Percentiles rank a stretch among this genome's conserved stretches.
Conservation (phyloP, 2,888 invertebrate species). For the Drosophila pegasa region DNA sequence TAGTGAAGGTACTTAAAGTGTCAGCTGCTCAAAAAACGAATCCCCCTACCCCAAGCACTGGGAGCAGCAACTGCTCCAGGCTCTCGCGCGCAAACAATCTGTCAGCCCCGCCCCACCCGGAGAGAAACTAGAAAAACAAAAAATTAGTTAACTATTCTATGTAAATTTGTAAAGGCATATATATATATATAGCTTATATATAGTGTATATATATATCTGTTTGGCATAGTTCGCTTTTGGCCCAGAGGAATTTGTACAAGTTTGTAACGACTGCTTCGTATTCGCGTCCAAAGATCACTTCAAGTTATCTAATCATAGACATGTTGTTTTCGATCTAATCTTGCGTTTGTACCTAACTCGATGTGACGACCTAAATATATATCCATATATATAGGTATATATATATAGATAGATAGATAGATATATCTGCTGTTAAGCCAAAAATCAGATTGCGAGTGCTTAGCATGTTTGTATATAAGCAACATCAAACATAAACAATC, state of each 20-base stretch:
- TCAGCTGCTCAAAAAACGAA: slow-evolving; percentile 52
- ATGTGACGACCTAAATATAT: neutral
- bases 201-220: neutral
- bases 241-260: neutral
- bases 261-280: slow-evolving; percentile 22
- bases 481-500: slow-evolving; percentile 60
- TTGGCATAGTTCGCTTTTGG: slow-evolving; percentile 3
- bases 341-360: slow-evolving; percentile 48
- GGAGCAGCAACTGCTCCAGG: slow-evolving; percentile 3
- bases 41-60: neutral
- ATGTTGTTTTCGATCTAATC: slow-evolving; percentile 33
- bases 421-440: slow-evolving; percentile 11
- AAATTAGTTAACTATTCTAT: slow-evolving; percentile 5
- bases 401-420: neutral
- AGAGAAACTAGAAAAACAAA: slow-evolving; percentile 1
- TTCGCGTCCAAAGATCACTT: slow-evolving; percentile 50
- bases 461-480: slow-evolving; percentile 32
- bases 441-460: slow-evolving; percentile 46
- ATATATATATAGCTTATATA: neutral
- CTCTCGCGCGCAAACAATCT: slow-evolving; percentile 1
- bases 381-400: neutral
- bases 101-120: slow-evolving; percentile 14
- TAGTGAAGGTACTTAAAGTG: slow-evolving; percentile 46
- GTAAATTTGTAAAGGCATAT: slow-evolving; percentile 5
- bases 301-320: slow-evolving; percentile 39